phyloP scores from a whole-genome alignment of 2,888 invertebrate genomes.

The Sabatieria punctata region DNA sequence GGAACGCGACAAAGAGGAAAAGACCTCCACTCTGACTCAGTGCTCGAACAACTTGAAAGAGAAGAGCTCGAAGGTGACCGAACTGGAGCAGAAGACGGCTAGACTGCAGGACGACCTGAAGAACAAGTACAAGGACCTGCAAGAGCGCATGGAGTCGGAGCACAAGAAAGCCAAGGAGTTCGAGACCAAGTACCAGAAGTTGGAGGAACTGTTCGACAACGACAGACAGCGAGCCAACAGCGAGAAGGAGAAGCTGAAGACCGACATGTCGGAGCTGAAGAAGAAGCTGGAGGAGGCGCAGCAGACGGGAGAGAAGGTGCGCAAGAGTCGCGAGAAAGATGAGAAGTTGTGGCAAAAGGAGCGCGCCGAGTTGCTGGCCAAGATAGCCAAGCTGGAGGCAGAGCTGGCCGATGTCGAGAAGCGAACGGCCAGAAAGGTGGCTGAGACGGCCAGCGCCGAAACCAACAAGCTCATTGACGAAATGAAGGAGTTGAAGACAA shows the following conservation, averaged over 20 bases:
- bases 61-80: slow-evolving; percentile 5
- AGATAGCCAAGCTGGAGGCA: neutral
- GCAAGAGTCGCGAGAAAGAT: too few relatives aligned
- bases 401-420: slow-evolving; percentile 5
- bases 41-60: neutral
- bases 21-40: slow-evolving; percentile 19
- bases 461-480: slow-evolving; percentile 13
- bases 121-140: slow-evolving; percentile 8
- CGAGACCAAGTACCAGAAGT: slow-evolving; percentile 27
- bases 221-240: slow-evolving; percentile 18
- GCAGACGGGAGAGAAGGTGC: slow-evolving; percentile 10
- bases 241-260: slow-evolving; percentile 23
- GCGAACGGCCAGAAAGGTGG: slow-evolving; percentile 4
- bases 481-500: slow-evolving; percentile 9
- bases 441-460: slow-evolving; percentile 12
- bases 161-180: slow-evolving; percentile 23
- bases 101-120: slow-evolving; percentile 11
- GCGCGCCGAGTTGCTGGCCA: neutral
- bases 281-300: slow-evolving; percentile 7
- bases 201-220: slow-evolving; percentile 26
- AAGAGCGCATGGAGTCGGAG: slow-evolving; percentile 22
- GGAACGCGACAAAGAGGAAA: slow-evolving; percentile 15
- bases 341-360: slow-evolving; percentile 1
- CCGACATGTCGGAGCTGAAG: slow-evolving; percentile 15
- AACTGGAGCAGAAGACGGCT: slow-evolving; percentile 1